Percentiles rank a stretch among this genome's conserved stretches.
Conservation (phyloP, 2,888 invertebrate species). For the Cloeon dipterum region DNA sequence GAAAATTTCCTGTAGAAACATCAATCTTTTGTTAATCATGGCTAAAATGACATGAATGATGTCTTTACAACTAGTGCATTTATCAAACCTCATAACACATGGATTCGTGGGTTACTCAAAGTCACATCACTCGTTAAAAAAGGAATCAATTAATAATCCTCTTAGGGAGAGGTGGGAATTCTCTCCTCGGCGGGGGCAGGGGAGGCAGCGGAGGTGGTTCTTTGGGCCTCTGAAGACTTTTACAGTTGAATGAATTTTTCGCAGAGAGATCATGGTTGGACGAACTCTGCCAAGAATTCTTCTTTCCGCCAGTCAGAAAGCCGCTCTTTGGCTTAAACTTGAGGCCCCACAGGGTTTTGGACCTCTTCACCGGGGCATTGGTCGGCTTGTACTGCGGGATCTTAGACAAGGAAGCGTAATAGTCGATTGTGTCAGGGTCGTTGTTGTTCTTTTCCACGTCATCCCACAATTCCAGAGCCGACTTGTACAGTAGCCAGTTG, state of each 20-base stretch:
- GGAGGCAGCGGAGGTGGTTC: constrained; percentile 5
- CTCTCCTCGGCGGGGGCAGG: too few relatives aligned
- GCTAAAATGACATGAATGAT: too few relatives aligned
- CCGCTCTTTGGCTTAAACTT: too few relatives aligned
- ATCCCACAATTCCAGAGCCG: constrained; percentile 20
- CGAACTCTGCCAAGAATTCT: constrained; percentile 21
- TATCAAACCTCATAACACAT: too few relatives aligned
- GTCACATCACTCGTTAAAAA: too few relatives aligned
- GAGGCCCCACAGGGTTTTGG: constrained; percentile 71
- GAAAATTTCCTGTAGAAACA: too few relatives aligned
- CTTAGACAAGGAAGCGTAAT: constrained; percentile 1
- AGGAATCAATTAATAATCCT: too few relatives aligned
- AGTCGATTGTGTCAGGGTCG: constrained; percentile 9
- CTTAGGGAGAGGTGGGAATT: too few relatives aligned
- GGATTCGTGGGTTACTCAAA: too few relatives aligned
- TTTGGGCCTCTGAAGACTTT: constrained; percentile 3
- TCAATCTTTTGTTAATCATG: too few relatives aligned
- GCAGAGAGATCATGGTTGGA: not conserved
- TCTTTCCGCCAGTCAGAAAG: constrained; percentile 19
- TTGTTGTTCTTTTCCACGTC: constrained; percentile 15
- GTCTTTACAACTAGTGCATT: too few relatives aligned
- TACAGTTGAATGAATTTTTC: not conserved
- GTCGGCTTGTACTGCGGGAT: not conserved
- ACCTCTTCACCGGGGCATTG: constrained; percentile 39
- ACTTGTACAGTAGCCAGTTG: constrained; percentile 20